Evolutionary conservation across 2,888 invertebrate species (phyloP).

Genomic region (Cyaniris semiargus): DNA sequence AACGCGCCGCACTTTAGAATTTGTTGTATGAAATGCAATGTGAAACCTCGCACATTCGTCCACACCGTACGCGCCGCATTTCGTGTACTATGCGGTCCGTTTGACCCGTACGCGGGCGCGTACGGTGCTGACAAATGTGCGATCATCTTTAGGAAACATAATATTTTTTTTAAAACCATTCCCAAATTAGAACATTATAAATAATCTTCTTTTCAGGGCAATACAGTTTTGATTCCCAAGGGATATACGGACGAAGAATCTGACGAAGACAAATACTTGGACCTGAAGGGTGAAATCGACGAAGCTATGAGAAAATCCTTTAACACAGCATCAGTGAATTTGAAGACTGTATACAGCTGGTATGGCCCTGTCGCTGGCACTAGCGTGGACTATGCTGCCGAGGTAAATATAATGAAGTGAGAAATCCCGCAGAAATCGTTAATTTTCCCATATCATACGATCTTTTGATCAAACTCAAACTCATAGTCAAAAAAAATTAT

Average conservation of each 20-base stretch:
- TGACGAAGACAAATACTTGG: slow-evolving; percentile 67
- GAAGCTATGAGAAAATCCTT: slow-evolving; percentile 66
- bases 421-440: background rate
- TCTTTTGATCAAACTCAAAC: too few species aligned
- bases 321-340: slow-evolving; percentile 51
- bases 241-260: slow-evolving; percentile 54
- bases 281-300: slow-evolving; percentile 63
- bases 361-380: slow-evolving; percentile 60
- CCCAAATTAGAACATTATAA: background rate
- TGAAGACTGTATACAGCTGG: slow-evolving; percentile 61
- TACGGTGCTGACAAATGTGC: too few species aligned
- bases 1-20: too few species aligned
- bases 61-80: too few species aligned
- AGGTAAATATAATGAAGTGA: slow-evolving; percentile 49
- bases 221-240: slow-evolving; percentile 66
- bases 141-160: too few species aligned
- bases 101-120: too few species aligned
- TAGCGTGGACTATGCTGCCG: slow-evolving; percentile 68
- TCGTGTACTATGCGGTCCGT: too few species aligned
- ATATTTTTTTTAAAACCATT: background rate
- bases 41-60: too few species aligned
- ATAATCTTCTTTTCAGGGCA: slow-evolving; percentile 54
- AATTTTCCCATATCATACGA: too few species aligned
- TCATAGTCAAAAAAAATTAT: too few species aligned
- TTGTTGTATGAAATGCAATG: too few species aligned